phyloP scores from a whole-genome alignment of 2,113 vertebrate species.

The Paraplagusia blochii region DNA sequence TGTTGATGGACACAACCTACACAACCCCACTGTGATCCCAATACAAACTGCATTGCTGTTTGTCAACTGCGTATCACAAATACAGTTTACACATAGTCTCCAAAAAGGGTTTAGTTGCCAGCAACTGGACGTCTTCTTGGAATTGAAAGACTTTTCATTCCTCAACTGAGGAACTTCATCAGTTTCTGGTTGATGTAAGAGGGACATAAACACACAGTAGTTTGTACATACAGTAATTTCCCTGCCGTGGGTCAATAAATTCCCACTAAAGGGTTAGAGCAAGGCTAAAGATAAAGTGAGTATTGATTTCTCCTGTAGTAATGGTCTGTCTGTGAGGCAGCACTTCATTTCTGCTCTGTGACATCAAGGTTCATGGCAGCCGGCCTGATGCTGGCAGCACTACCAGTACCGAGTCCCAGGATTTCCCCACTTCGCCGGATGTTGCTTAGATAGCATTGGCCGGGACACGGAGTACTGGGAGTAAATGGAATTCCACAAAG shows the following conservation, averaged over 20 bases:
- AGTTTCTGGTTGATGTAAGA: too few species aligned
- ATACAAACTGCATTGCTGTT: too few species aligned
- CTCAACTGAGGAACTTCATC: too few species aligned
- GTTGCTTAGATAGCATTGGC: slow-evolving; percentile 63
- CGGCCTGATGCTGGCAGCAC: slow-evolving; percentile 48
- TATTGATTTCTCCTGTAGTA: slow-evolving; percentile 25
- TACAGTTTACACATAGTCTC: too few species aligned
- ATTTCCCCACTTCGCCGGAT: slow-evolving; percentile 61
- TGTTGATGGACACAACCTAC: too few species aligned
- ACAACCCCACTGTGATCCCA: too few species aligned
- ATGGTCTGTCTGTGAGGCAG: slow-evolving; percentile 27
- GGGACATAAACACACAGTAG: background rate
- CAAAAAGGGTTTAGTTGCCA: too few species aligned
- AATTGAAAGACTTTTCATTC: too few species aligned
- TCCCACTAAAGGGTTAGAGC: slow-evolving; percentile 15
- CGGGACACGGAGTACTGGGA: slow-evolving; percentile 67
- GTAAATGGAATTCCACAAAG: slow-evolving; percentile 61
- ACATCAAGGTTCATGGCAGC: slow-evolving; percentile 59
- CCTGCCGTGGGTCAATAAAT: background rate
- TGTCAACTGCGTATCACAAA: too few species aligned
- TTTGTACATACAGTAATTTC: background rate
- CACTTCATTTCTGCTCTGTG: slow-evolving; percentile 53
- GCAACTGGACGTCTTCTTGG: too few species aligned
- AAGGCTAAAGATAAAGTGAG: slow-evolving; percentile 26
- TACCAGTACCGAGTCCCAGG: slow-evolving; percentile 55